Evolutionary conservation across 2,113 vertebrate genomes (phyloP).

Genomic region (Pangasianodon hypophthalmus): DNA sequence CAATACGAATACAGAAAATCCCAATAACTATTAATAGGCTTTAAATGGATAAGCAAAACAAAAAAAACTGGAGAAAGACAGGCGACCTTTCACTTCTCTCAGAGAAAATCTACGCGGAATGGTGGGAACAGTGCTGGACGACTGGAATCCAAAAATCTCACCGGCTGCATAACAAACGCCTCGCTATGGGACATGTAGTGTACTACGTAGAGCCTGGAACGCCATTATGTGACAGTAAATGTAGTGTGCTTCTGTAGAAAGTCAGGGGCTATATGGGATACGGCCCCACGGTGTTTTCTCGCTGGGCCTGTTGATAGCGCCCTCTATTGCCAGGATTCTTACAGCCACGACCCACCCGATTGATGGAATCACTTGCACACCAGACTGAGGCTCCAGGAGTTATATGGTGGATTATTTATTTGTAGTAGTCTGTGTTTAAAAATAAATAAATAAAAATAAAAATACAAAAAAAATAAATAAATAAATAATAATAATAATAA

Average conservation of each 20-base stretch:
- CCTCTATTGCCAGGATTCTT: slow-evolving; percentile 46
- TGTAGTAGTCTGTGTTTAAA: background rate
- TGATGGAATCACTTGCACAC: background rate
- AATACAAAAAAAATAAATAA: background rate
- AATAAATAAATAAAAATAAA: background rate
- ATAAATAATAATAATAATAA: background rate
- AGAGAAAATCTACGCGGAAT: slow-evolving; percentile 39
- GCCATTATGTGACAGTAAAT: background rate
- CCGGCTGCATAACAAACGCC: background rate
- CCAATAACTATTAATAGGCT: background rate
- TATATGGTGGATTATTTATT: background rate
- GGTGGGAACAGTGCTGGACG: slow-evolving; percentile 40
- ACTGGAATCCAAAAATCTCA: slow-evolving; percentile 22
- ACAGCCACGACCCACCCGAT: background rate
- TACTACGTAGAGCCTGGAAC: background rate
- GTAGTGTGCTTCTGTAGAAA: background rate
- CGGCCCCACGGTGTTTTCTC: background rate
- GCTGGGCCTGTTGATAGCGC: slow-evolving; percentile 36
- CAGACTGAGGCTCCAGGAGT: background rate
- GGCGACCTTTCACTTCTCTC: slow-evolving; percentile 37
- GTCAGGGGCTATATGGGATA: background rate
- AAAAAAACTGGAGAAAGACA: background rate
- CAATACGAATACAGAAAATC: too few species aligned
- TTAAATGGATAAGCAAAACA: background rate
- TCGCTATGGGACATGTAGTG: background rate